Conservation (phyloP, 2,797 vertebrate genomes). For the Muscicapa striata region DNA sequence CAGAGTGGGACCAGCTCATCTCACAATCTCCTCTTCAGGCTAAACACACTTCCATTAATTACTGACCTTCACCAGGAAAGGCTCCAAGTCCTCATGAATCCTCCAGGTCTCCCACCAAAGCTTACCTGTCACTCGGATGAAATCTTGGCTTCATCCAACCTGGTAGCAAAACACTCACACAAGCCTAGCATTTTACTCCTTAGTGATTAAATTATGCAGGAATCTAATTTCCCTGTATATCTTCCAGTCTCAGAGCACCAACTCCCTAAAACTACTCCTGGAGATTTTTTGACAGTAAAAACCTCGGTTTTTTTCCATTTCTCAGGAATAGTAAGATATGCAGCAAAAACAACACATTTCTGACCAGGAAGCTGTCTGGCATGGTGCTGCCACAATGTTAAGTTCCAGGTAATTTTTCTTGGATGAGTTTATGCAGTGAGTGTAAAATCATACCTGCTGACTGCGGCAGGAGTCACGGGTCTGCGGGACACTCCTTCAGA, state of each 20-base stretch:
- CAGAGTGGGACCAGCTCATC: neutral
- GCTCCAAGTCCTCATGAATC: neutral
- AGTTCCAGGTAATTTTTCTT: conserved; percentile 32
- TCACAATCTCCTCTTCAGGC: neutral
- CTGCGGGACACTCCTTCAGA: conserved; percentile 59
- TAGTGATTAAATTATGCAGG: neutral
- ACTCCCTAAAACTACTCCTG: neutral
- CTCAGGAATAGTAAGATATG: neutral
- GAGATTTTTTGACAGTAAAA: conserved; percentile 33
- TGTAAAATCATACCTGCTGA: conserved; percentile 14
- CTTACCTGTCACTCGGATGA: neutral
- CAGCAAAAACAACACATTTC: conserved; percentile 27
- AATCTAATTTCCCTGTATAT: neutral
- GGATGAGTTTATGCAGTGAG: neutral
- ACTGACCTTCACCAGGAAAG: neutral
- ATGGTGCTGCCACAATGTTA: neutral
- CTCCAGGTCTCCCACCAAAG: neutral
- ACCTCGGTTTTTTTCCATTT: neutral
- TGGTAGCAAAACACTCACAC: neutral
- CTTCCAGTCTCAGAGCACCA: neutral
- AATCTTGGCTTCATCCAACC: neutral
- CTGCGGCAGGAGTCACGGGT: conserved; percentile 8
- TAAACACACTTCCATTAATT: neutral
- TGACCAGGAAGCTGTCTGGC: neutral
- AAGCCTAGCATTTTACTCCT: neutral